Base-by-base conservation (phyloP, 2,888 invertebrate species). In the Tromatobia lineatoria region DNA sequence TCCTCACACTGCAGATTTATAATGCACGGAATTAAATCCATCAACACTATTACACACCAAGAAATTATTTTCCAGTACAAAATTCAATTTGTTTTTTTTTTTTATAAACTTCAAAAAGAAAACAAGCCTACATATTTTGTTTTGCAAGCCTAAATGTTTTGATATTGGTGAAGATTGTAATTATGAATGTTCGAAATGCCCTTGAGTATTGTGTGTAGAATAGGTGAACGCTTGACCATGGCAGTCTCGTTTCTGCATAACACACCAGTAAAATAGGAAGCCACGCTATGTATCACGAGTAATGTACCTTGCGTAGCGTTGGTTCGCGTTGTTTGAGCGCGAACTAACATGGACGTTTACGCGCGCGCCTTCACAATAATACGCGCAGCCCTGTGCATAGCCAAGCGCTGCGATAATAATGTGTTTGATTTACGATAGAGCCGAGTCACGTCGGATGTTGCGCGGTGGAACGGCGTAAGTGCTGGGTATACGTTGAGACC, bases 391-490 rank as follows among this genome's bases (percentile, higher is more conserved):
- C n/a, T 23, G 50, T 15, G 47, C 47, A 71, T 66, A 59, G 69
- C 42, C n/a, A 76, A 80, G 76, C 52, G 59, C 71, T 64, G 82
- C 86, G 88, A 89, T 90, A 90, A 91, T 90, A 91, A 91, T 88
- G 86, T 88, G 80, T 84, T 86, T 91, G 91, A 91, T 91, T 91
- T 91, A 91, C 89, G 90, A 88, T 88, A 87, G 88, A 91, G 85
- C 82, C 82, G 80, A 85, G 84, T 85, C 81, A 85, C 84, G 84
- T 85, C 75, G 84, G 81, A 85, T 81, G 78, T 82, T 85, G 84
- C 78, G 73, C 81, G 70, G 66, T 52, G 71, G 61, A 23, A 59
- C 38, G 34, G 15, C 38, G 34, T 64, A 50, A 64, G 64, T 38
- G 64, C 64, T 13, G 74, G 34, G 29, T 61, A n/a, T 52, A 29